phyloP scores from a whole-genome alignment of 2,113 vertebrate genomes.

The Sporophila hypoxantha region DNA sequence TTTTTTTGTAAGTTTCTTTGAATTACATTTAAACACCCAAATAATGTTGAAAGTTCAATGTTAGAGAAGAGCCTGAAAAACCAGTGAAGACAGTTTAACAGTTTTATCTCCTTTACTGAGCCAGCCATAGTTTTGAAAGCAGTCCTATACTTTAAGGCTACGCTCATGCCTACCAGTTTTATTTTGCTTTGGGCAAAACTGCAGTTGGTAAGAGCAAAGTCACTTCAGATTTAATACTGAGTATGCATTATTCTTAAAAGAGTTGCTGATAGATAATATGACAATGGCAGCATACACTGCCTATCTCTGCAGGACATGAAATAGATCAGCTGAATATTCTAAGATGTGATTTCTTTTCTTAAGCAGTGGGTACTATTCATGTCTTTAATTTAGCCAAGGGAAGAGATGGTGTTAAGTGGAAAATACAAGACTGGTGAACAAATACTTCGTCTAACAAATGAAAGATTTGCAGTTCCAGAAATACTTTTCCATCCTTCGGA shows the following conservation, averaged over 20 bases:
- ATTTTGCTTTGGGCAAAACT: background rate
- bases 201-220: background rate
- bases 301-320: background rate
- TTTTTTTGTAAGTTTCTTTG: background rate
- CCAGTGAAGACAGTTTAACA: background rate
- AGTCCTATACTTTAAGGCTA: background rate
- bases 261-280: background rate
- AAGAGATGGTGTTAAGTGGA: conserved; percentile 93
- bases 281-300: background rate
- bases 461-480: conserved; percentile 96
- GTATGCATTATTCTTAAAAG: background rate
- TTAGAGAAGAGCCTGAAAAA: background rate
- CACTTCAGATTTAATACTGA: background rate
- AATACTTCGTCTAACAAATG: conserved; percentile 89
- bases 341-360: background rate
- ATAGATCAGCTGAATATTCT: background rate
- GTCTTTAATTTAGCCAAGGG: conserved; percentile 78
- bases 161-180: background rate
- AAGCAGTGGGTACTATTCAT: background rate
- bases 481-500: conserved; percentile 95
- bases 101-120: background rate
- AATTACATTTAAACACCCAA: background rate
- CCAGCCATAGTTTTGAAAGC: background rate
- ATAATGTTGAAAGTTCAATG: background rate
- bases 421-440: conserved; percentile 97